A percentile compares a stretch with the other conserved stretches of the same genome.
Conservation (phyloP, 2,888 invertebrate species). For the Drosophila mettleri region DNA sequence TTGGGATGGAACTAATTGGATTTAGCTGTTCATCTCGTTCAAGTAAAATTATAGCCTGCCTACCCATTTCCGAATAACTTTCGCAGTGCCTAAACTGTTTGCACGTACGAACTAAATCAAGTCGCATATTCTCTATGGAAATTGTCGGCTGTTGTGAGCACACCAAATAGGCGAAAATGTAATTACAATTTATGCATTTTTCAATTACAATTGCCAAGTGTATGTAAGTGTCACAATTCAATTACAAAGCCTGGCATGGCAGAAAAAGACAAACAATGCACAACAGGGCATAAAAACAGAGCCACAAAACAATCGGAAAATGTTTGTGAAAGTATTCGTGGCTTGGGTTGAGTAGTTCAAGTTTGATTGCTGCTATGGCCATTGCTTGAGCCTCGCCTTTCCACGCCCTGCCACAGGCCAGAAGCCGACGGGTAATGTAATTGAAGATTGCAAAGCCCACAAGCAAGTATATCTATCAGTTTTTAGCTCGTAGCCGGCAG, state of each 20-base stretch:
- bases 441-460: conserved; percentile 26
- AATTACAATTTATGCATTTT: conserved; percentile 59
- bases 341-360: conserved; percentile 15
- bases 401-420: conserved; percentile 10
- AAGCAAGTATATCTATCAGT: conserved; percentile 20
- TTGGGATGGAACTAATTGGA: background rate
- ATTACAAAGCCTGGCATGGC: conserved; percentile 52
- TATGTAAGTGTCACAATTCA: conserved; percentile 63
- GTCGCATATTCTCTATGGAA: background rate
- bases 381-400: conserved; percentile 33
- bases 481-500: conserved; percentile 7
- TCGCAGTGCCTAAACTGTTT: background rate
- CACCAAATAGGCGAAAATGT: conserved; percentile 39
- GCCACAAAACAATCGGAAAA: conserved; percentile 45
- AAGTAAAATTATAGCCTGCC: background rate
- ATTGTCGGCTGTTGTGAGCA: conserved; percentile 1
- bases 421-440: conserved; percentile 41
- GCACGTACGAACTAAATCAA: background rate
- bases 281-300: conserved; percentile 20
- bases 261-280: conserved; percentile 15
- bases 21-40: background rate
- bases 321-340: conserved; percentile 35
- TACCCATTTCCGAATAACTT: background rate
- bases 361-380: conserved; percentile 64
- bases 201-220: conserved; percentile 54